A percentile compares a stretch with the other conserved stretches of the same genome.
These are phyloP conservation scores for Geococcyx californianus DNA, from an alignment of 2,113 vertebrate genomes.

Conservation along the genomic window DNA sequence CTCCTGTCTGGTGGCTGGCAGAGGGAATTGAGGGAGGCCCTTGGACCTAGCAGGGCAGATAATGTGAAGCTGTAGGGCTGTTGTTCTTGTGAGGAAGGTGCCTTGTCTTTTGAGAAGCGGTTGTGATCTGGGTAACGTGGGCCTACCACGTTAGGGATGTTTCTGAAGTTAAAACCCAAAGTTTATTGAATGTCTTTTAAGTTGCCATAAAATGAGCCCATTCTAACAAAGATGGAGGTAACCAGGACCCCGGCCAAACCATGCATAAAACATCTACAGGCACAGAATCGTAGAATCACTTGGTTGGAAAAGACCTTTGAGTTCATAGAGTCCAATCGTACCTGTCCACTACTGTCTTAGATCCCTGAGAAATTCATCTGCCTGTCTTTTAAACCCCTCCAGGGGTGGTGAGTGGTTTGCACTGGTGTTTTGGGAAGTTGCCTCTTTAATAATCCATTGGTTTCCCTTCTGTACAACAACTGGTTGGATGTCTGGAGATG, in stretches of 20 bases:
- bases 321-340: no score
- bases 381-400: no score
- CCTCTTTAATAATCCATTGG: not conserved
- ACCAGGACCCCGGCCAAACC: not conserved
- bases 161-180: not conserved
- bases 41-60: not conserved
- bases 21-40: not conserved
- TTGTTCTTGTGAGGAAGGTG: not conserved
- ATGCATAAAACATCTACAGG: not conserved
- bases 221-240: not conserved
- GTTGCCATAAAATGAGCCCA: fast-evolving
- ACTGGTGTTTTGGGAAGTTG: not conserved
- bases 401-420: not conserved
- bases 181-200: not conserved
- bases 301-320: no score
- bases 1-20: not conserved
- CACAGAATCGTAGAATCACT: no score
- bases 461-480: conserved; percentile 22
- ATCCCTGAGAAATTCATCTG: no score
- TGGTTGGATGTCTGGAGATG: conserved; percentile 2
- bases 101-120: not conserved
- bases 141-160: fast-evolving
- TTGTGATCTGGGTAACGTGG: fast-evolving
- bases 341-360: no score
- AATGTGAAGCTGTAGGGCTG: not conserved